A percentile compares a stretch with the other conserved stretches of the same genome.
Evolutionary conservation across 2,888 invertebrate genomes (phyloP).

Genomic region (Agrenia bidenticulata): DNA sequence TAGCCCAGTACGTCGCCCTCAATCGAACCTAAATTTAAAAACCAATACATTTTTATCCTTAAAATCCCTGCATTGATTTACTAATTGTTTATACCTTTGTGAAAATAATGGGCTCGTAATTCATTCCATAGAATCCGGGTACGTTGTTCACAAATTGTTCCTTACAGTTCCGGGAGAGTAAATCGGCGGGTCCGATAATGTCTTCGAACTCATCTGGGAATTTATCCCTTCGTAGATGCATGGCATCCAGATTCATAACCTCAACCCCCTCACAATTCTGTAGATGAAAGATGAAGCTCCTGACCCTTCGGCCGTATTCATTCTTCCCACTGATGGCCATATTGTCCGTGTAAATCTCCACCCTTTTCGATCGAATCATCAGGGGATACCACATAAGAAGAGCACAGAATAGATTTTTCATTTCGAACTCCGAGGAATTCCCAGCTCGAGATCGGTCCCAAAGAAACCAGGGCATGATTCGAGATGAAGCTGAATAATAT

Average conservation of each 20-base stretch:
- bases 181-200: conserved; percentile 21
- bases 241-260: too few species aligned
- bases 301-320: conserved; percentile 11
- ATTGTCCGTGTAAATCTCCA: conserved; percentile 33
- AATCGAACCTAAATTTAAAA: neutral
- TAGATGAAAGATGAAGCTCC: conserved; percentile 21
- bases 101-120: too few species aligned
- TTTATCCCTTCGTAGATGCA: too few species aligned
- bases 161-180: conserved; percentile 14
- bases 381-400: conserved; percentile 22
- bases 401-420: conserved; percentile 32
- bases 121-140: too few species aligned
- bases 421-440: conserved; percentile 29
- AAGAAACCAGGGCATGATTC: conserved; percentile 21
- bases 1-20: neutral
- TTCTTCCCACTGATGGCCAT: conserved; percentile 12
- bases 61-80: too few species aligned
- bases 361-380: conserved; percentile 19
- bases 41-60: too few species aligned
- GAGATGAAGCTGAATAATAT: conserved; percentile 24
- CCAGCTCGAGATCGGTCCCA: conserved; percentile 6
- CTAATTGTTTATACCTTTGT: too few species aligned
- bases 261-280: conserved; percentile 13
- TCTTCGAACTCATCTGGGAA: neutral
- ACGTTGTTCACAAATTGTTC: neutral